Evolutionary conservation across 2,888 invertebrate species (phyloP), one percentile per base, ranked within the genome.

Genomic region (Netelia melanura): DNA sequence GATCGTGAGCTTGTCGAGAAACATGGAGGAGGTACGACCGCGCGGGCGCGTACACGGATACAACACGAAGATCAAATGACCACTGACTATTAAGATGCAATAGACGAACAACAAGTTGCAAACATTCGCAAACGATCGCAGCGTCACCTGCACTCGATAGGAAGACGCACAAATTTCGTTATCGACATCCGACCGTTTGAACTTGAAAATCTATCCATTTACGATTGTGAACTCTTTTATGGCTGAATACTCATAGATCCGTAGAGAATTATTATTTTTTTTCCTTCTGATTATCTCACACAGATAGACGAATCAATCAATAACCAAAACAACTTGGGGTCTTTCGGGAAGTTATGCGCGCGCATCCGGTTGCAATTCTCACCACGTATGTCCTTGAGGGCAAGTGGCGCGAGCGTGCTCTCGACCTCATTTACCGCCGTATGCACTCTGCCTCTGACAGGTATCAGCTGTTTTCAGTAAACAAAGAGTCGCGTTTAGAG

Each of bases 381-480:
- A n/a, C 17, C 79, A 65, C 56, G 65, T 70, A 64, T 80, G 72
- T 67, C 74, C 74, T 72, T 80, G 80, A 72, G 56, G 14, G 54
- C 43, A 72, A 54, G 65, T 80, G 72, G 74, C 80, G 80, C 72
- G 65, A 23, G 14, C 58, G 23, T 10, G 56, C 21, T 58, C 54
- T 58, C 10, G 71, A 64, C 65, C 72, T 72, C 82, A 48, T 76
- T 85, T 70, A 65, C 56, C 56, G 67, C 74, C 54, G 38, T 48
- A 9, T 48, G 78, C 25, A 52, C 58, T 21, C 58, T 58, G 10
- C 67, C 25, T 74, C 84, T 88, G 89, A 89, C 88, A 89, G 89
- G 48, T 87, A 91, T 91, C 92, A 92, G 92, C 90, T 92, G 91
- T 91, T 91, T 65, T 84, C 84, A 86, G 90, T 91, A 92, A 92